Base-by-base conservation (phyloP, 2,888 invertebrate species). In the Macropis europaea region DNA sequence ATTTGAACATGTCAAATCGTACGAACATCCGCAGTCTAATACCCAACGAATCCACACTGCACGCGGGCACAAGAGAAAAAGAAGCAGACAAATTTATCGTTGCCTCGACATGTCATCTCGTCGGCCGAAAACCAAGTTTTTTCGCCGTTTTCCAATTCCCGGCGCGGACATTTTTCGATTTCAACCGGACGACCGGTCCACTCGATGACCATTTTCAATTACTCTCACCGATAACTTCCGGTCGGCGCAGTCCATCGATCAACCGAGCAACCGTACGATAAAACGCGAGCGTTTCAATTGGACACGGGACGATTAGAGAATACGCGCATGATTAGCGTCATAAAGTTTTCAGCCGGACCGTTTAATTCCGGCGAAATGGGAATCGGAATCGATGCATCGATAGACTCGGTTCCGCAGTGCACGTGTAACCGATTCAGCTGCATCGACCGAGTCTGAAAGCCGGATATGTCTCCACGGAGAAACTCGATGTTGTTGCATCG, bases 381-480 rank as follows among this genome's bases (percentile, higher is more conserved):
- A 77, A 73, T 42, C 56, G 56, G 53, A 70, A 70, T 69, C 54
- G 70, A 52, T 56, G 50, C 32, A 40, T 24, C 48, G 64, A 68
- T 66, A 52, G 60, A 66, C 67, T 47, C 72, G 53, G 75, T 64
- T 50, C 62, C 56, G 63, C 47, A 47, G 68, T 76, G 72, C 69
- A 73, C 50, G 52, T 61, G 50, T 57, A 75, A 73, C 59, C 70
- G 71, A 73, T 73, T 77, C 76, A 67, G 59, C 77, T 67, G 15
- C 53, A 50, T 17, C 45, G 42, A 24, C 19, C 57, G 69, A 48
- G 43, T 66, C 53, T 59, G 52, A 63, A 66, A 54, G 42, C 71
- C 75, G 72, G 48, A 72, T 56, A 53, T 52, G 52, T 57, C 74
- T 62, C 71, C 66, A 62, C 68, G 42, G 19, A 57, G 53, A 43